Base-by-base conservation (phyloP, 2,888 invertebrate species). In the Drosophila ezoana region DNA sequence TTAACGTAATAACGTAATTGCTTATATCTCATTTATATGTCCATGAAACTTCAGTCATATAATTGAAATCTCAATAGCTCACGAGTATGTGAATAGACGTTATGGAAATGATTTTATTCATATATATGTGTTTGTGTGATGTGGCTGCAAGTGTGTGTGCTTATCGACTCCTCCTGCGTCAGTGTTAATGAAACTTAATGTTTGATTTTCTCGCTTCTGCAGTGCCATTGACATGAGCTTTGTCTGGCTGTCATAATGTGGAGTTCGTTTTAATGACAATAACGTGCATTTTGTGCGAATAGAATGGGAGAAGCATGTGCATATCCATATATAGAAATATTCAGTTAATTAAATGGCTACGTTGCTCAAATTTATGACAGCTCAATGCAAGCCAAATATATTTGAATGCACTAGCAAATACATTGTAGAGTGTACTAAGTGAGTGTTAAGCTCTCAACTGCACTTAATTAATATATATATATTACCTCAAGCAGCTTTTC, bases 131-230 rank as follows among this genome's bases (percentile, higher is more conserved):
- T 64, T 16, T 47, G 14, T 61, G 40, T 23, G 1, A 18, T 37
- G 14, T 4, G 16, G 8, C 10, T 14, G 40, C 11, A 18, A 1
- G 48, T 33, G 23, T 47, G 58, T 57, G 18, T 44, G 28, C n/a
- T 6, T 62, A 40, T 54, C 48, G 38, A 44, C 16, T 58, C 57
- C 43, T 16, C 41, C 49, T 64, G 62, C 58, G 52, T 59, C 38
- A 32, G 16, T 14, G 38, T 60, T 64, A 75, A 77, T 85, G 75
- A 75, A 72, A 79, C 79, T 87, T 60, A 76, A 71, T 72, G 59
- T 56, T 68, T 65, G 38, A 67, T 41, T 59, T 63, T 49, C 64
- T 38, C 35, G 35, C 48, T 18, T 35, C 11, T 43, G 43, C 23
- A 8, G 8, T 28, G 28, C 10, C 38, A 40, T 16, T 52, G 54